These are phyloP conservation scores for Hylia prasina DNA, from an alignment of 2,113 vertebrate species.

Conservation along the genomic window DNA sequence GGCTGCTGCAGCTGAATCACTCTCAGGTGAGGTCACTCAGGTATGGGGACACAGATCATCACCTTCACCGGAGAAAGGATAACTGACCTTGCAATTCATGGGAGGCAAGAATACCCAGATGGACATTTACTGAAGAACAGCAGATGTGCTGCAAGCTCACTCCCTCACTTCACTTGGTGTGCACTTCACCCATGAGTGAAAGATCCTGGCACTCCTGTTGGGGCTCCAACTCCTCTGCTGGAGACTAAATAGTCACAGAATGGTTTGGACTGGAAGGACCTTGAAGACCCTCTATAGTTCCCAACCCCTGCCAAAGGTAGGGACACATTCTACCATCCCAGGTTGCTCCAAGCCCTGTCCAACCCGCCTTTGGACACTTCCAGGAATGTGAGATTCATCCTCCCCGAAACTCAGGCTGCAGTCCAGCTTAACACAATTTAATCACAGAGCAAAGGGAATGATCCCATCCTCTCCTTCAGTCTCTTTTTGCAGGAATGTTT, in stretches of 20 bases:
- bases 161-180: background rate
- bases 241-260: background rate
- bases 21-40: background rate
- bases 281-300: rapidly evolving
- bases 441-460: background rate
- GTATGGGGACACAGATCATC: background rate
- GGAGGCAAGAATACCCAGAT: background rate
- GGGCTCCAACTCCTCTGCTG: background rate
- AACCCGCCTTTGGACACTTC: background rate
- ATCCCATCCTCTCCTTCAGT: background rate
- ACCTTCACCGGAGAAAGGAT: background rate
- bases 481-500: background rate
- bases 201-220: background rate
- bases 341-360: rapidly evolving
- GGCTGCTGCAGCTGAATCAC: background rate
- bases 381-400: background rate
- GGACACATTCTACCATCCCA: background rate
- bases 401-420: background rate
- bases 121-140: background rate
- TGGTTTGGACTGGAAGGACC: background rate
- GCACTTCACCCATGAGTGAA: background rate
- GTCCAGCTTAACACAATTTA: background rate
- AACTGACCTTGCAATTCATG: background rate
- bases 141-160: rapidly evolving
- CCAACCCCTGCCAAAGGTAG: background rate